Base-by-base conservation (phyloP, 2,797 vertebrate species). In the Labeo calbasu region DNA sequence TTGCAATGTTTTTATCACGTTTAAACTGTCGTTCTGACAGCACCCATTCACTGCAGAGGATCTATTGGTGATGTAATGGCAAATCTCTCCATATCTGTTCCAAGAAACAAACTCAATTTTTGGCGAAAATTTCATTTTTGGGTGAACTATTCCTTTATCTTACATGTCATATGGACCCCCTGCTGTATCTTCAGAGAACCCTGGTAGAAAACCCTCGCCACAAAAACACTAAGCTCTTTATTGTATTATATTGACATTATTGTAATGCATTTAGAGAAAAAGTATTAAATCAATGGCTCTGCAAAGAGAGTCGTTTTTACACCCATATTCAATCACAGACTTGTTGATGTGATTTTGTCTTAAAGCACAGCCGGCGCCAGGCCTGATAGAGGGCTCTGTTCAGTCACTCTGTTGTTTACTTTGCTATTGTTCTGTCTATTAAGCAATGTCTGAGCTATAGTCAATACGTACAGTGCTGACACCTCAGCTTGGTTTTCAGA, bases 351-450 rank as follows among this genome's bases (percentile, higher is more conserved):
- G 21, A 57, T 43, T 43, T 61, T 17, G 36, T 43, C 75, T 61
- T 77, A 46, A 69, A 53, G 21, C 32, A 43, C 21, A 50, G 17
- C 4, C 50, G 79, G 79, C 53, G 68, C 79, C 69, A 57, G 51
- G 79, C 53, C 36, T 72, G 68, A 71, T 46, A 59, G 32, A 59
- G 79, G 15, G 53, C 68, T 81, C 79, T 71, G 66, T 71, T 81
- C 51, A 11, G 66, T 69, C 68, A 55, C 66, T 55, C 72, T 6
- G 55, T n/a, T 81, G 79, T 81, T 81, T 72, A n/a, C 51, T 81
- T 81, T 81, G 68, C 79, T 81, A 46, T 72, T 81, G 68, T 81
- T 70, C 79, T 72, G 79, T 48, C 79, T 59, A 46, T 81, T 61
- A 61, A 72, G 79, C 51, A 81, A 61, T 21, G 79, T 71, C 66